Evolutionary conservation across 2,113 vertebrate species (phyloP), one percentile per base, ranked within the genome.

Genomic region (Protomyctophum bolini): DNA sequence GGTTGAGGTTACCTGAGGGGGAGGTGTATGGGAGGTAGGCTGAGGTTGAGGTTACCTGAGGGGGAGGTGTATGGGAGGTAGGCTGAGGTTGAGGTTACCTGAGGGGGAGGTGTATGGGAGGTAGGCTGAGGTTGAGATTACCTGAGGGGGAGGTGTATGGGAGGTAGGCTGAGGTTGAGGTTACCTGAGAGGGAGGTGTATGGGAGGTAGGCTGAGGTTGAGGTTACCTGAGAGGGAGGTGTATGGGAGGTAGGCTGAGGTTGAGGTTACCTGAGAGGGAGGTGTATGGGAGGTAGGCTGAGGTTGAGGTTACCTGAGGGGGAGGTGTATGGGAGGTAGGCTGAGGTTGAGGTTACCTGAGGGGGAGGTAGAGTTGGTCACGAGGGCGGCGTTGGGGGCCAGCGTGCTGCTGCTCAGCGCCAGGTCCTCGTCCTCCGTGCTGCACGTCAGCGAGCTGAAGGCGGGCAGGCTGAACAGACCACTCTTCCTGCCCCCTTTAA

Each of bases 401-500:
- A 93, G 77, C 0, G 90, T 91, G n/a, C 84, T 80, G 77, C 81
- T 91, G 1, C 91, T 78, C 52, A 68, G 56, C 0, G 86, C 85
- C 55, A 59, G 79, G 50, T 92, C 85, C 46, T 51, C 66, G 65
- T 84, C 86, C n/a, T 88, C 86, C 7, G 79, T 28, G 75, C 11
- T 60, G 33, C 81, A 61, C 11, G 71, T 45, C 8, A 87, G 58
- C 15, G 69, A 87, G 69, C 88, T 85, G 73, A 89, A 85, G 33
- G 90, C 86, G 2, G 93, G 91, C 66, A 93, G 79, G 59, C 79
- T 83, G 12, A 91, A 89, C 48, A 89, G 55, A 6, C 63, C 76
- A 12, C 89, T 88, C 61, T 83, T 91, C 73, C 63, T 88, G 51
- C 55, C 68, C 5, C 41, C 45, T 15, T 71, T 85, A 2, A 75